Evolutionary conservation across 2,797 vertebrate species (phyloP).

Genomic region (Picus viridis): DNA sequence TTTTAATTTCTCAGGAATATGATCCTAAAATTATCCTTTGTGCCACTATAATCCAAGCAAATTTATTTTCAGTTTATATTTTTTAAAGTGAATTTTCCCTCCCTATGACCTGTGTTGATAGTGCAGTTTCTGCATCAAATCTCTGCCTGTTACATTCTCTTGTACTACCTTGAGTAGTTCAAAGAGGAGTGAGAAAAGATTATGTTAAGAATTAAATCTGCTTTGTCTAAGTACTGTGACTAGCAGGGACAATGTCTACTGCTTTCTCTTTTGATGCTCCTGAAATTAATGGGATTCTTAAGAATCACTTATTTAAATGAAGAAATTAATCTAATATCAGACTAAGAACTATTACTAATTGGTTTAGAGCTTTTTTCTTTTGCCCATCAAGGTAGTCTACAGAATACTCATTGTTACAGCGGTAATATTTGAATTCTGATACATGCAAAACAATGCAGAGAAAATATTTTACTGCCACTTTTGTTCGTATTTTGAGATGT

Average conservation of each 20-base stretch:
- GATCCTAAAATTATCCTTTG: neutral
- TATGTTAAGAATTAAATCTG: conserved; percentile 20
- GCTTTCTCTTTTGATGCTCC: neutral
- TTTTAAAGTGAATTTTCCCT: neutral
- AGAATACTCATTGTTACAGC: neutral
- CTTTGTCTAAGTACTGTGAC: neutral
- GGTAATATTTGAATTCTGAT: neutral
- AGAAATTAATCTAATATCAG: conserved; percentile 36
- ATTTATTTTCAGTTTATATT: neutral
- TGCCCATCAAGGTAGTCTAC: neutral
- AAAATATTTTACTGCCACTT: neutral
- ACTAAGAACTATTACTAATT: conserved; percentile 1
- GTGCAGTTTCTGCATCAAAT: neutral
- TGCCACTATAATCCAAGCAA: neutral
- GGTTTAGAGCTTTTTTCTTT: neutral
- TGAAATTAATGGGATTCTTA: conserved; percentile 43
- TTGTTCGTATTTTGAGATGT: conserved; percentile 8
- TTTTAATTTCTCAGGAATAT: neutral
- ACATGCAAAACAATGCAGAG: neutral
- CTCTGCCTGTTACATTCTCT: neutral
- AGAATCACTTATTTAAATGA: conserved; percentile 34
- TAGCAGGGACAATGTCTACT: neutral
- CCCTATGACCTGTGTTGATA: neutral
- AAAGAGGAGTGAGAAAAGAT: neutral
- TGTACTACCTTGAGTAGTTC: conserved; percentile 10